Conservation (phyloP, 2,888 invertebrate species). For the Meganola albula region DNA sequence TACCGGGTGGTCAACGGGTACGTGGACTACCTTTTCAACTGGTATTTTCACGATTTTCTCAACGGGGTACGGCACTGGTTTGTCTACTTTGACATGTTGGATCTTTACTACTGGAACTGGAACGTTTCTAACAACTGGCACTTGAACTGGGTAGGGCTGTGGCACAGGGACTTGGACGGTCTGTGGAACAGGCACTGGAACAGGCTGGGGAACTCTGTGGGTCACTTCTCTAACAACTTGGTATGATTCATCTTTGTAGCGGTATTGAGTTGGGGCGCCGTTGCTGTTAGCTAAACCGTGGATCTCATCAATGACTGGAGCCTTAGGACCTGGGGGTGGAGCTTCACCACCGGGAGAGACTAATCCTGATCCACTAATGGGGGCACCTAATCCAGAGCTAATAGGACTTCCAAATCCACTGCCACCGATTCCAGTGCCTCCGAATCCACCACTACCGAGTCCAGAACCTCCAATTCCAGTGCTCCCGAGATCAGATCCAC, state of each 20-base stretch:
- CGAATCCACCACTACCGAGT: background rate
- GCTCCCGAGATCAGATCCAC: slow-evolving; percentile 2
- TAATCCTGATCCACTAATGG: slow-evolving; percentile 15
- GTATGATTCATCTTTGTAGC: slow-evolving; percentile 59
- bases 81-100: slow-evolving; percentile 75
- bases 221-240: slow-evolving; percentile 65
- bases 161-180: slow-evolving; percentile 74
- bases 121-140: slow-evolving; percentile 72
- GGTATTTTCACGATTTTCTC: slow-evolving; percentile 79
- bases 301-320: slow-evolving; percentile 62
- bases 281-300: slow-evolving; percentile 60
- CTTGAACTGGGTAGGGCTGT: slow-evolving; percentile 77
- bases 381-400: slow-evolving; percentile 10
- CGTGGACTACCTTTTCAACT: slow-evolving; percentile 74
- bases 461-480: background rate
- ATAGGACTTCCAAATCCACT: slow-evolving; percentile 8
- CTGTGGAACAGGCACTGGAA: slow-evolving; percentile 72
- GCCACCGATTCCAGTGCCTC: slow-evolving; percentile 8
- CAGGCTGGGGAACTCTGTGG: slow-evolving; percentile 76
- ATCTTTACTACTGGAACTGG: slow-evolving; percentile 77
- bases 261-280: slow-evolving; percentile 62
- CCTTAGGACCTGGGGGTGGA: slow-evolving; percentile 49
- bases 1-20: slow-evolving; percentile 75
- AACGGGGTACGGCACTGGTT: slow-evolving; percentile 78
- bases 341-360: slow-evolving; percentile 32